Evolutionary conservation across 2,888 invertebrate species (phyloP), one percentile per base, ranked within the genome.

Genomic region (Diarsia dahlii): DNA sequence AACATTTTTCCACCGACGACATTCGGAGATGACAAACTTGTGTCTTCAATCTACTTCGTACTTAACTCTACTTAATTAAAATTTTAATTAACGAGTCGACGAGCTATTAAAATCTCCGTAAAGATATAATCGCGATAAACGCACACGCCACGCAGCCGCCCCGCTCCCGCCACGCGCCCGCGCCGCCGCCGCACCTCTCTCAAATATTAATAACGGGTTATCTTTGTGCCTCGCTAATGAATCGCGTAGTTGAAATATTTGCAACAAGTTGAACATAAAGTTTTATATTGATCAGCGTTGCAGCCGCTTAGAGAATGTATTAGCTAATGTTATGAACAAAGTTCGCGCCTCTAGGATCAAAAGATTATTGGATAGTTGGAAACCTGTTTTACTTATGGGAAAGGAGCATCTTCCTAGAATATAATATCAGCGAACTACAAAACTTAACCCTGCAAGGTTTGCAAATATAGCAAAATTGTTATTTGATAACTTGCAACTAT

Each of bases 161-260:
- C 48, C 81, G 80, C 78, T 76, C 23, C 46, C 28, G 46, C 84
- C 68, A 12, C 71, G 75, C 62, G 0, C 5, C 64, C 74, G 73
- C 74, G 5, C 62, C 73, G 56, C 52, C 23, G 12, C 64, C 68
- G 74, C 77, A 81, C 75, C 86, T 79, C 84, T 83, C 87, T 88
- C 87, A 85, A 89, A 90, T 90, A 92, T 91, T 92, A 92, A 92
- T 92, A 90, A 86, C 86, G 82, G 88, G 56, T 89, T 89, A 92
- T 90, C 91, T 91, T 90, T 91, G 91, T 87, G 82, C 81, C 45
- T 15, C 85, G 86, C 87, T 90, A 88, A 92, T 92, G 91, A 91
- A 91, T 91, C 87, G 81, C 90, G 86, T 88, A 89, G 84, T 88
- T 91, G 89, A 89, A 90, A 91, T 91, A 90, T 91, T 91, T 88